Evolutionary conservation across 2,797 vertebrate species (phyloP).

Genomic region (Cryptoprocta ferox): DNA sequence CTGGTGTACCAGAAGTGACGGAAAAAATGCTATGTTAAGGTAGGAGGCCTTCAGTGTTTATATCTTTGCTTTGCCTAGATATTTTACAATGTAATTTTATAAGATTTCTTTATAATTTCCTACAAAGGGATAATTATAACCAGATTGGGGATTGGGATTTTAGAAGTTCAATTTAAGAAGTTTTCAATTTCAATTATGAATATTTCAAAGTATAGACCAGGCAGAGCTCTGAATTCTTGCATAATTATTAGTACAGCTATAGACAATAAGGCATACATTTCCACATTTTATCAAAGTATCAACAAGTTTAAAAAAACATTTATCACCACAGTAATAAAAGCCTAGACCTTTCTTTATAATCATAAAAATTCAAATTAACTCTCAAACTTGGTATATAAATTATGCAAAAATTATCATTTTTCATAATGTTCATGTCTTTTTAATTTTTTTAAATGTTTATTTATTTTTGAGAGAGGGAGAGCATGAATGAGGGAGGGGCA

Average conservation of each 20-base stretch:
- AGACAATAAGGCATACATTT: not conserved
- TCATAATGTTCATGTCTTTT: not conserved
- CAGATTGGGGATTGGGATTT: not conserved
- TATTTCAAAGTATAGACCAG: not conserved
- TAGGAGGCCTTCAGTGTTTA: conserved; percentile 82
- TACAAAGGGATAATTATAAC: not conserved
- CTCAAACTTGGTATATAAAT: not conserved
- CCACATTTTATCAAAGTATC: conserved; percentile 39
- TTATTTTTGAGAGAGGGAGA: no score
- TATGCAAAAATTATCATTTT: not conserved
- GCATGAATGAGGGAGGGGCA: no score
- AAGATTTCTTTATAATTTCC: not conserved
- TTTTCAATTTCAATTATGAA: not conserved
- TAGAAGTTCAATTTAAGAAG: not conserved
- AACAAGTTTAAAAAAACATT: not conserved
- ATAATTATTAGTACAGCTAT: not conserved
- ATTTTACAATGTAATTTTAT: not conserved
- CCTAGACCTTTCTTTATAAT: conserved; percentile 5
- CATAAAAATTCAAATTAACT: not conserved
- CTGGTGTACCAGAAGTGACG: conserved; percentile 93
- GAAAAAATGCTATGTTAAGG: conserved; percentile 92
- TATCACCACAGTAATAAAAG: conserved; percentile 50
- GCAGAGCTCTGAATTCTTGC: conserved; percentile 17
- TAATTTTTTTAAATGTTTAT: no score
- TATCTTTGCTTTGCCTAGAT: not conserved